Conservation (phyloP, 2,888 invertebrate species). For the Eupithecia insigniata region DNA sequence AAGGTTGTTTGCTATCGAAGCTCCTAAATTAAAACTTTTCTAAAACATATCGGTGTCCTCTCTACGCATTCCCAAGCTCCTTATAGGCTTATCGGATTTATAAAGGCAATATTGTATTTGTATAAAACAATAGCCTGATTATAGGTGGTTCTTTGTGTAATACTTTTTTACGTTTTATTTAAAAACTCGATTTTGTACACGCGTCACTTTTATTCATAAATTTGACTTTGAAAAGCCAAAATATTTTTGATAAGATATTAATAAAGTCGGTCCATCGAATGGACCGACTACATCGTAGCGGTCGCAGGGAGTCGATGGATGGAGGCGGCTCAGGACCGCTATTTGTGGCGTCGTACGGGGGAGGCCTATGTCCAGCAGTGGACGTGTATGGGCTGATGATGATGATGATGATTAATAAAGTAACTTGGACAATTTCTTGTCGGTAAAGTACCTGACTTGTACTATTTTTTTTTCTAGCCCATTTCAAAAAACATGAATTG, state of each 20-base stretch:
- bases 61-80: conserved; percentile 59
- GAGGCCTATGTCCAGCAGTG: too few species aligned
- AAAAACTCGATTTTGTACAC: conserved; percentile 61
- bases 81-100: conserved; percentile 81
- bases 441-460: too few species aligned
- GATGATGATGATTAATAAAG: too few species aligned
- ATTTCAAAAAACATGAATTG: too few species aligned
- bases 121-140: conserved; percentile 84
- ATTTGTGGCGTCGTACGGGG: too few species aligned
- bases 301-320: too few species aligned
- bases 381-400: too few species aligned
- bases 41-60: conserved; percentile 32
- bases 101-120: conserved; percentile 84
- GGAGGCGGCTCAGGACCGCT: too few species aligned
- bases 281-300: too few species aligned
- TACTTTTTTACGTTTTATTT: conserved; percentile 63
- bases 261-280: too few species aligned
- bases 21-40: not conserved
- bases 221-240: not conserved
- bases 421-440: too few species aligned
- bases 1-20: not conserved
- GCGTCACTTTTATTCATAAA: conserved; percentile 42
- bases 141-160: conserved; percentile 76
- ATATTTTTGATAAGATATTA: not conserved
- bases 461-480: too few species aligned